These are phyloP conservation scores for Cnemophilus loriae DNA, from an alignment of 2,113 vertebrate species.

Conservation along the genomic window DNA sequence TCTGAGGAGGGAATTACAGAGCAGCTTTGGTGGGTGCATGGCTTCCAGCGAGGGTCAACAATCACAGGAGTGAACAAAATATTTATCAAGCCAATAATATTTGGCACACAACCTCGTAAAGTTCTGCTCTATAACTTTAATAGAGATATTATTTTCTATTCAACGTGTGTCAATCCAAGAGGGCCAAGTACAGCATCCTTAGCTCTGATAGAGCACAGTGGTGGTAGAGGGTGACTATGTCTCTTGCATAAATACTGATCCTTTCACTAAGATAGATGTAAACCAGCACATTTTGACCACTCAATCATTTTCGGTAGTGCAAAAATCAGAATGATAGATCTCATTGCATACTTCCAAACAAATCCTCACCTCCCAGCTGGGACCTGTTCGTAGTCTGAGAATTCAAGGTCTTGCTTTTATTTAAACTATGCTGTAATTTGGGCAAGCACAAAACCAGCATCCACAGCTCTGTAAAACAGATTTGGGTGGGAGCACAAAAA, in stretches of 20 bases:
- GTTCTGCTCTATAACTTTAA: not conserved
- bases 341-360: not conserved
- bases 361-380: not conserved
- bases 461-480: not conserved
- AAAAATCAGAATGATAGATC: not conserved
- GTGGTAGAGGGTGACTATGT: not conserved
- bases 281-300: not conserved
- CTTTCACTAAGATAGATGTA: not conserved
- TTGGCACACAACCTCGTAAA: not conserved
- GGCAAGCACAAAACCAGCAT: not conserved
- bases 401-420: not conserved
- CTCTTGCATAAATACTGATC: not conserved
- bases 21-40: not conserved
- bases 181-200: not conserved
- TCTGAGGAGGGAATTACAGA: not conserved
- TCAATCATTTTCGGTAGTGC: fast-evolving
- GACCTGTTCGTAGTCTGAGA: not conserved
- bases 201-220: not conserved
- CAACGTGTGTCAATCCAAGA: fast-evolving
- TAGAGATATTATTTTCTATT: not conserved
- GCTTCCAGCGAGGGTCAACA: not conserved
- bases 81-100: not conserved
- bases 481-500: not conserved
- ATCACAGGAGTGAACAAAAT: not conserved
- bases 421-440: not conserved